A percentile compares a stretch with the other conserved stretches of the same genome.
Evolutionary conservation across 2,113 vertebrate species (phyloP).

Genomic region (Antigone vipio): DNA sequence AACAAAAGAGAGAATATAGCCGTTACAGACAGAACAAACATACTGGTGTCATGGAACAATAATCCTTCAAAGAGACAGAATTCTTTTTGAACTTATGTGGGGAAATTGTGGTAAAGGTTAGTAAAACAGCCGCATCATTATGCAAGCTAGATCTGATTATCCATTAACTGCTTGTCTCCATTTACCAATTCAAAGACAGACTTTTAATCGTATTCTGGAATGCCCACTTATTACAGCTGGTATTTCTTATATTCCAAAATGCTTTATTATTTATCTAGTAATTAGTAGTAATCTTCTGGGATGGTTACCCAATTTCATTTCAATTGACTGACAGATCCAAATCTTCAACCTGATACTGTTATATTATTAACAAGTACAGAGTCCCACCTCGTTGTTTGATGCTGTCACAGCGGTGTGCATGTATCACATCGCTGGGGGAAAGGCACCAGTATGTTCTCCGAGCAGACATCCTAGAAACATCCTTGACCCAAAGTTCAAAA

Average conservation of each 20-base stretch:
- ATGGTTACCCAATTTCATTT: not conserved
- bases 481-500: not conserved
- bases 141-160: not conserved
- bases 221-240: accelerated
- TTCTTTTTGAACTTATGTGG: not conserved
- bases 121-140: not conserved
- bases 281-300: not conserved
- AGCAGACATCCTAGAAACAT: not conserved
- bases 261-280: not conserved
- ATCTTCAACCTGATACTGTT: not conserved
- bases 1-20: not conserved
- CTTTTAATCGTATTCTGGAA: not conserved
- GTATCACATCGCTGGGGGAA: accelerated
- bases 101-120: not conserved
- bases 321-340: accelerated
- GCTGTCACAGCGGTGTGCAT: accelerated
- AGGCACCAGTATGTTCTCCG: accelerated
- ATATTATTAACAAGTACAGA: accelerated
- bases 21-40: not conserved
- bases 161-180: not conserved
- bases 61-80: not conserved
- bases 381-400: accelerated
- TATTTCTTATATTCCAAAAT: accelerated
- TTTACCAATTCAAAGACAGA: not conserved
- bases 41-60: not conserved